Base-by-base conservation (phyloP, 35 echinoderm and acorn worm species). In the Apostichopus japonicus region DNA sequence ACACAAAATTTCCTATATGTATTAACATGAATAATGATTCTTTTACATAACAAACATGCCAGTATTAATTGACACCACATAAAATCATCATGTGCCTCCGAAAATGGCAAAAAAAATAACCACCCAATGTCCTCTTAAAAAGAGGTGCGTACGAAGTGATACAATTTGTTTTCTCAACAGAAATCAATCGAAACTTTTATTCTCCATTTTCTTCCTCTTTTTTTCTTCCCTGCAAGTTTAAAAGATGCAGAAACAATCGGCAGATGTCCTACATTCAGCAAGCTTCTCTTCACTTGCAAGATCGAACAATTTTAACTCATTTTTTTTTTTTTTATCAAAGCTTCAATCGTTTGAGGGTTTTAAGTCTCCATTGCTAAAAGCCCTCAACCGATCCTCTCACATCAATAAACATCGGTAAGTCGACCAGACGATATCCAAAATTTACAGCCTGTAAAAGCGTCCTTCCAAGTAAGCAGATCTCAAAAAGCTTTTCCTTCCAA, bases 361-460 rank as follows among this genome's bases (percentile, higher is more conserved):
- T 23, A 23, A 21, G 81, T 84, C 81, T 57, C 53, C 56, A 62
- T 84, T 84, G 22, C 81, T 84, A 84, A 84, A 84, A 84, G 81
- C 81, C 81, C 81, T 84, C 27, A 84, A 58, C 54, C 19, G 81
- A 55, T 57, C 55, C 81, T 84, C 54, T 21, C 81, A 84, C 81
- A 57, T 84, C 81, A 58, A 84, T 84, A 84, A 58, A 84, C 81
- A 84, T 84, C 54, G 53, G 56, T 51, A 57, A 57, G 81, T 57
- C 81, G 56, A 84, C 81, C 81, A 58, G 81, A 57, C 16, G 23
- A 57, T 58, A 24, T 27, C 33, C 54, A n/a, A 84, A 84, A 57
- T 84, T 84, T 84, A 84, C 53, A 14, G 81, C 23, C 9, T n/a
- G 10, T 57, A 58, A 84, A 84, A 23, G 81, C 56, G 6, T 5